Evolutionary conservation across 2,797 vertebrate species (phyloP), one percentile per base, ranked within the genome.

Genomic region (Glyptemys insculpta): DNA sequence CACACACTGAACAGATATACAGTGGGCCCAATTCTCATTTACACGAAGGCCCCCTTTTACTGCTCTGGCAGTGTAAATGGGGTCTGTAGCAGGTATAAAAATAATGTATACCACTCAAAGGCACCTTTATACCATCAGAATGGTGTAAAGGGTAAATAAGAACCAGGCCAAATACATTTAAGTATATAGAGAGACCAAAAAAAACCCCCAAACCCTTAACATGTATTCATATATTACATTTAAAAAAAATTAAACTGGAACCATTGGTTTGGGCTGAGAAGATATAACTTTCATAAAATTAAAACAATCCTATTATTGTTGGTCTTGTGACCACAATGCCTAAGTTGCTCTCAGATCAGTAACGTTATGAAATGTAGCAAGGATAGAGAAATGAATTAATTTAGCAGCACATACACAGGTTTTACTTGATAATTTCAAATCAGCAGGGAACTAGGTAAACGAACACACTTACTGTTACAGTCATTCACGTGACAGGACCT

Each of bases 381-480:
- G n/a, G 47, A 15, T 0, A 88, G 49, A 29, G 21, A 93, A 76
- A 91, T n/a, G 88, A 92, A 87, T 80, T 57, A 92, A 92, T 95
- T 93, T 80, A 91, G 44, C 56, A 62, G 56, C 5, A 7, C 72
- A 6, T 12, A 27, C 15, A 54, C 2, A 80, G 76, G 83, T 41
- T 85, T 95, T 85, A 83, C 50, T 44, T 89, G 56, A 57, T 68
- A 5, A 80, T 81, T 85, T 47, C 62, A 95, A 90, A 95, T 37
- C 47, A 91, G 18, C 72, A 80, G 83, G 68, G 52, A 96, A 74
- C 15, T 65, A n/a, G 5, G 80, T 23, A 80, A 76, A 49, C 3
- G 2, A 25, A 41, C 81, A 85, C 85, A 98, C 99, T 99, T 98
- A 99, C 99, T 98, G 57, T 96, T 97, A 96, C 99, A 99, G 83